These are phyloP conservation scores for Ploceus nigricollis DNA, from an alignment of 2,113 vertebrate species.

Conservation along the genomic window DNA sequence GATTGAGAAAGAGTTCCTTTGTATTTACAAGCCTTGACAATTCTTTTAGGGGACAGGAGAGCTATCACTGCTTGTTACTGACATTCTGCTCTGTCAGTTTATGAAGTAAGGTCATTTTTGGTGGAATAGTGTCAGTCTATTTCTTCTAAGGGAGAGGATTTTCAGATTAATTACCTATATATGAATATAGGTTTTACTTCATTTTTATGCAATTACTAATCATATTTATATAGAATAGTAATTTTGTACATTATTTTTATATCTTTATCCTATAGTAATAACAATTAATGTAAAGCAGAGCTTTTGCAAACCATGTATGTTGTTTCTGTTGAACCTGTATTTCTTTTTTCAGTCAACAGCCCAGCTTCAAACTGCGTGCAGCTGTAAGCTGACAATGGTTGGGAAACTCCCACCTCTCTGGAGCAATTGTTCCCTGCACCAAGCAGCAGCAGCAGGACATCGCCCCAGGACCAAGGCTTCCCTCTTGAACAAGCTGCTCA, in stretches of 20 bases:
- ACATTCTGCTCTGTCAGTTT: conserved; percentile 59
- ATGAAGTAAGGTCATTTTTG: conserved; percentile 52
- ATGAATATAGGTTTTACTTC: conserved; percentile 36
- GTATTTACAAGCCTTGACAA: conserved; percentile 41
- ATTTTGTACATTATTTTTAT: not conserved
- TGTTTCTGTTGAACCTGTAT: not conserved
- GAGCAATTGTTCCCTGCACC: not conserved
- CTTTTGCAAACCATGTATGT: not conserved
- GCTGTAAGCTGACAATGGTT: too few species aligned
- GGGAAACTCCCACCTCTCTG: not conserved
- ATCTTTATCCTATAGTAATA: not conserved
- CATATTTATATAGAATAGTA: not conserved
- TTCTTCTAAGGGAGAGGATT: conserved; percentile 62
- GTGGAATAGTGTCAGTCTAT: conserved; percentile 48
- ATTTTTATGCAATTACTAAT: conserved; percentile 19
- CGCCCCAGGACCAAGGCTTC: not conserved
- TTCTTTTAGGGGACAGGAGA: conserved; percentile 31
- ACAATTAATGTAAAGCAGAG: not conserved
- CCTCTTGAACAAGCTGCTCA: not conserved
- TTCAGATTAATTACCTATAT: conserved; percentile 46
- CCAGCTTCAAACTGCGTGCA: not conserved
- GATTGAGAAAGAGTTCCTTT: conserved; percentile 39
- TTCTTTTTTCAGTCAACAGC: not conserved
- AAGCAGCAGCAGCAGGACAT: not conserved
- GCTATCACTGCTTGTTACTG: conserved; percentile 44